Conservation (phyloP, 2,888 invertebrate genomes). For the Cephus runcator region DNA sequence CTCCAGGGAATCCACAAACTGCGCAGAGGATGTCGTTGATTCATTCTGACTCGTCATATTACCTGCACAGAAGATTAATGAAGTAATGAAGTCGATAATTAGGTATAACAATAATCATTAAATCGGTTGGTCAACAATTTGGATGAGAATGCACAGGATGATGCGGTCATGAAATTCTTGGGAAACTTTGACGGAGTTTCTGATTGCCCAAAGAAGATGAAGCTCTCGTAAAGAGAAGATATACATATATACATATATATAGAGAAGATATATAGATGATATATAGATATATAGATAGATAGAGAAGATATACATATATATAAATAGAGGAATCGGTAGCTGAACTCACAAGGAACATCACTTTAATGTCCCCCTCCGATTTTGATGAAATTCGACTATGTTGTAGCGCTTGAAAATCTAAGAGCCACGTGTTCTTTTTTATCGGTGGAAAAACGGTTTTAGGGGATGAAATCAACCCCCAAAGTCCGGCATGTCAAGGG, state of each 20-base stretch:
- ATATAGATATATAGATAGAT: too few species aligned
- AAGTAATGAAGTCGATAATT: background rate
- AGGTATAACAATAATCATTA: background rate
- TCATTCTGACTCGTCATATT: background rate
- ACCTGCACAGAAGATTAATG: background rate
- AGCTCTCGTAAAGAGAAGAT: background rate
- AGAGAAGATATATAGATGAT: too few species aligned
- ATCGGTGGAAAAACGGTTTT: too few species aligned
- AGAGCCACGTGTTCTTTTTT: too few species aligned
- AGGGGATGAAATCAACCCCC: too few species aligned
- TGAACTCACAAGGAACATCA: background rate
- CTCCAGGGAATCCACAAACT: background rate
- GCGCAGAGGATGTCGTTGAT: background rate
- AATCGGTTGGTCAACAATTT: background rate
- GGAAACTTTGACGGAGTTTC: conserved; percentile 24
- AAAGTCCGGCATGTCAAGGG: too few species aligned
- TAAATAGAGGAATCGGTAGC: background rate
- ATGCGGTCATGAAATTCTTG: background rate
- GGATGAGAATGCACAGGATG: background rate
- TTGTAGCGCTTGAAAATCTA: too few species aligned
- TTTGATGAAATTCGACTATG: too few species aligned
- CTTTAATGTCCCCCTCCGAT: too few species aligned
- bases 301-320: too few species aligned
- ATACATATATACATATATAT: too few species aligned
- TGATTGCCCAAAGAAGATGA: background rate